Evolutionary conservation across 2,797 vertebrate species (phyloP).

Genomic region (Gambusia yucatana): DNA sequence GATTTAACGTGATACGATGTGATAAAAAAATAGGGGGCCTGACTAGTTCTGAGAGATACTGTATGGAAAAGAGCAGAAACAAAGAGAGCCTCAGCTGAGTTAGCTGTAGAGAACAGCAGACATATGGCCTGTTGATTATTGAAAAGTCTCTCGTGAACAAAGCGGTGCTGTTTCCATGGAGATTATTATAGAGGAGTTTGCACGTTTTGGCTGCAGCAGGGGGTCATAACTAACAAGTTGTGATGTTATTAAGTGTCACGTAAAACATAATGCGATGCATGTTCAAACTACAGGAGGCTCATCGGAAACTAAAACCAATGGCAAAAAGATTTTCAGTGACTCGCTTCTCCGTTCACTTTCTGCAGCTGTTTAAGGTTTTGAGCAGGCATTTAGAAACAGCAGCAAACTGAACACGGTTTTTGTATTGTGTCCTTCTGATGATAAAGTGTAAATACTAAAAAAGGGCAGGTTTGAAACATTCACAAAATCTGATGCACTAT

Average conservation of each 20-base stretch:
- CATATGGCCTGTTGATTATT: constrained; percentile 56
- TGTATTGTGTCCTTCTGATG: not conserved
- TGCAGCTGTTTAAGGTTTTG: not conserved
- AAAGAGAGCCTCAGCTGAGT: constrained; percentile 35
- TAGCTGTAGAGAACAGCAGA: constrained; percentile 32
- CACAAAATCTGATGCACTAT: not conserved
- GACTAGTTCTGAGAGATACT: not conserved
- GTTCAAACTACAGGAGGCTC: constrained; percentile 5
- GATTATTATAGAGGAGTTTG: constrained; percentile 36
- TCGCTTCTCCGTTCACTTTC: not conserved
- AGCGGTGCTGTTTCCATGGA: constrained; percentile 44
- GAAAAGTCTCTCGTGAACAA: constrained; percentile 48
- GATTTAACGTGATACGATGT: not conserved
- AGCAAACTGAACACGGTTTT: not conserved
- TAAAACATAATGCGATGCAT: constrained; percentile 6
- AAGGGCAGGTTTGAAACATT: not conserved
- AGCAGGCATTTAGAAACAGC: not conserved
- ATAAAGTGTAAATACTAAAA: not conserved
- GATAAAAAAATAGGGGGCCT: not conserved
- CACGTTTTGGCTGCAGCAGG: constrained; percentile 15
- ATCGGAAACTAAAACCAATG: constrained; percentile 9
- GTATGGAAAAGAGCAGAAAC: constrained; percentile 32
- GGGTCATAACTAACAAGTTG: constrained; percentile 37
- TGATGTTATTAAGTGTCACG: constrained; percentile 23
- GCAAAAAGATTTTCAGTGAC: not conserved